Evolutionary conservation across 2,797 vertebrate species (phyloP), one percentile per base, ranked within the genome.

Genomic region (Aldrovandia affinis): DNA sequence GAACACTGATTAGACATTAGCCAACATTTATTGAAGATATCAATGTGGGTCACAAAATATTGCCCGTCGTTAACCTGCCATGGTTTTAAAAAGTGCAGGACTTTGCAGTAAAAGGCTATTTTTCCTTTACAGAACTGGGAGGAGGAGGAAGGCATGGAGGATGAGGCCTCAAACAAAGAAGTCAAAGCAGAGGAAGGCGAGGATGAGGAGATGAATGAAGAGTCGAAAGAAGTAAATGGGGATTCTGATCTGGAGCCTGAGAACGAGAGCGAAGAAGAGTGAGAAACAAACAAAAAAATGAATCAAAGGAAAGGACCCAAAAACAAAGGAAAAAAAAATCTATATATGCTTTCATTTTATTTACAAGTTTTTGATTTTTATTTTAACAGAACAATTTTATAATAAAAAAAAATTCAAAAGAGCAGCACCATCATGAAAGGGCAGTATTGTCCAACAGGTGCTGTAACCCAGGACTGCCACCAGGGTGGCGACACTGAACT

Each of bases 181-280:
- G 87, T 90, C 61, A 85, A 93, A 36, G 88, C 90, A 0, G 91
- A 92, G n/a, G 92, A 94, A 0, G 92, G 91, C 0, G 92, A 92
- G 0, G 93, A 95, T 14, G 89, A 89, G 4, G 91, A 90, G 65
- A 93, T 91, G 91, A 86, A 92, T 85, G 94, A 96, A 90, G 96
- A 98, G 89, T 97, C 96, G 89, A 98, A 98, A n/a, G n/a, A n/a
- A 94, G 92, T 96, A 0, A 99, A 98, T 30, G 98, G 97, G 10
- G 98, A 99, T 87, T 99, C 98, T 61, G 98, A 99, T 89, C 95
- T 97, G 93, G 98, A 99, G 85, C 96, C 95, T 20, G 98, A 95
- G 85, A 98, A 98, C 1, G 98, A 97, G 94, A 99, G 98, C 47
- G 98, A 99, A 93, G 98, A 99, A 90, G 98, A 99, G 91, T 98